Conservation (phyloP, 2,113 vertebrate species). For the Brienomyrus longianalis region DNA sequence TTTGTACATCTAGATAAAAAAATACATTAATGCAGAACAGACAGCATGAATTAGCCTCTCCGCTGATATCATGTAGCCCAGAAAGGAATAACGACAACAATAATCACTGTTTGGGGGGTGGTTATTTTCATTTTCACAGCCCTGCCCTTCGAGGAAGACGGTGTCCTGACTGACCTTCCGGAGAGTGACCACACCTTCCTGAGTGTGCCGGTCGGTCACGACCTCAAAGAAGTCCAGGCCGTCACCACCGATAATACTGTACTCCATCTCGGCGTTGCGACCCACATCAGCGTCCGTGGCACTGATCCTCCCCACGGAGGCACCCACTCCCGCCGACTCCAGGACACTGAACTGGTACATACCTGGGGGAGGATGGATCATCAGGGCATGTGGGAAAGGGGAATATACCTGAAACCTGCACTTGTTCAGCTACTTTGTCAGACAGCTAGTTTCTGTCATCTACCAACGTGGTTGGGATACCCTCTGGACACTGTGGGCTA, state of each 20-base stretch:
- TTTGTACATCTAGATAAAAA: not conserved
- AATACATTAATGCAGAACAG: not conserved
- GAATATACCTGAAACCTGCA: not conserved
- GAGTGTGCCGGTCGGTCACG: slow-evolving; percentile 74
- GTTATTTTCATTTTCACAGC: not conserved
- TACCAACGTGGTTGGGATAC: not conserved
- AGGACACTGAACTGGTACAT: slow-evolving; percentile 79
- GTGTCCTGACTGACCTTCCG: slow-evolving; percentile 67
- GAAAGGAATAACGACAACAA: not conserved
- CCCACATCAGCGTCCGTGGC: slow-evolving; percentile 79
- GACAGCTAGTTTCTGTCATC: not conserved
- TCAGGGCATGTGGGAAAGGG: no score
- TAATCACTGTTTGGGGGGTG: no score
- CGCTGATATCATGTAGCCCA: not conserved
- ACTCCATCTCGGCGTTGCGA: slow-evolving; percentile 82
- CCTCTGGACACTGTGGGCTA: not conserved
- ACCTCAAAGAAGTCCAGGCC: slow-evolving; percentile 80
- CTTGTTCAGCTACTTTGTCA: not conserved
- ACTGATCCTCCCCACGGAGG: slow-evolving; percentile 69
- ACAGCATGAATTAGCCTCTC: not conserved
- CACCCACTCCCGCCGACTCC: slow-evolving; percentile 67
- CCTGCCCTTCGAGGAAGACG: not conserved
- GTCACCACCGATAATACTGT: slow-evolving; percentile 78
- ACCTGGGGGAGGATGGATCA: slow-evolving; percentile 49
- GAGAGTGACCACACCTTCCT: slow-evolving; percentile 81